Percentiles rank a stretch among this genome's conserved stretches.
Conservation (phyloP, 23 tunicate species). For the Clavelina lepadiformis region DNA sequence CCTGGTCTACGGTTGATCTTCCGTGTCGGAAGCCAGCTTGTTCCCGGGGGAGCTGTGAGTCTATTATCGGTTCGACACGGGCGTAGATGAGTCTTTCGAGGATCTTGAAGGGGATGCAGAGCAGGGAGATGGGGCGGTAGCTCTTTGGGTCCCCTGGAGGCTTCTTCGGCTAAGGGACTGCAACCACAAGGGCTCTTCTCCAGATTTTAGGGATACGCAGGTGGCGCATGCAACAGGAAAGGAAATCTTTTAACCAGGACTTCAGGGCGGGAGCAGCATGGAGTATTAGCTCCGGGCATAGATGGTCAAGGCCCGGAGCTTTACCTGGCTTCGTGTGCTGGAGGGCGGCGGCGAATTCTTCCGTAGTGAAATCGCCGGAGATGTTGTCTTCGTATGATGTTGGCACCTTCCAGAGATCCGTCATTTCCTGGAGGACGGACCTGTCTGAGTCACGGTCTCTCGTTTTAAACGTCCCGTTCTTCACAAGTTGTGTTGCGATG, state of each 20-base stretch:
- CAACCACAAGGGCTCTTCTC: conserved; percentile 13
- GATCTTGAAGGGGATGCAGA: conserved; percentile 23
- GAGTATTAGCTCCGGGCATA: no score
- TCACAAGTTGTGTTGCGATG: conserved; percentile 1
- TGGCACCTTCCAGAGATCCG: conserved; percentile 3
- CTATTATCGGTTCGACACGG: conserved; percentile 11
- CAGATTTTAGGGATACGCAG: no score
- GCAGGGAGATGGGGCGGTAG: conserved; percentile 24
- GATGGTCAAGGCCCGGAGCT: no score
- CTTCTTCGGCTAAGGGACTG: conserved; percentile 12
- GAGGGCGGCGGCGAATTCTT: no score
- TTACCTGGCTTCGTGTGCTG: no score
- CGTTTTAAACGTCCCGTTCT: conserved; percentile 2
- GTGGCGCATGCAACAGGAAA: no score
- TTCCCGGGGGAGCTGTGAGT: conserved; percentile 13
- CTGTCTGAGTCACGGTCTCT: not conserved
- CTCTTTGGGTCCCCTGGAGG: conserved; percentile 17
- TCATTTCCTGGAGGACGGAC: conserved; percentile 3
- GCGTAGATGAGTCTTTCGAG: conserved; percentile 8
- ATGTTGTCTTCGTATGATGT: conserved; percentile 2
- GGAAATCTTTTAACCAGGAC: not conserved
- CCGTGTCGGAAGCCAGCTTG: conserved; percentile 33
- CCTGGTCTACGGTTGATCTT: conserved; percentile 15
- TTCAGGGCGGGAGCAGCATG: conserved; percentile 1
- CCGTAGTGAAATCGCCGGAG: conserved; percentile 9